Evolutionary conservation across 2,113 vertebrate genomes (phyloP).

Genomic region (Quiscalus mexicanus): DNA sequence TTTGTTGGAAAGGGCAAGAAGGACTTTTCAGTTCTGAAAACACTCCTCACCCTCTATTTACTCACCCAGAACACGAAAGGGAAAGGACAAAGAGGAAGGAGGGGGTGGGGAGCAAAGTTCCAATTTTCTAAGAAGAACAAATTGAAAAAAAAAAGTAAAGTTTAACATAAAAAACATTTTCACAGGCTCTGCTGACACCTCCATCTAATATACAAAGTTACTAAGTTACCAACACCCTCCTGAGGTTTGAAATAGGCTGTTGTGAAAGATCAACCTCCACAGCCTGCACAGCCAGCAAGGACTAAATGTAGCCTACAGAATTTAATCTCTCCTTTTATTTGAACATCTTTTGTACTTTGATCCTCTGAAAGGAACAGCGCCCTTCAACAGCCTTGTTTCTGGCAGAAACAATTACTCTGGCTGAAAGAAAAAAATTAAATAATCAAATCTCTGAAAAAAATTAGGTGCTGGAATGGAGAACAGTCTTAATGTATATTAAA

Average conservation of each 20-base stretch:
- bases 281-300: background rate
- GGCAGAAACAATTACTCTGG: background rate
- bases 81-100: background rate
- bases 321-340: slow-evolving; percentile 50
- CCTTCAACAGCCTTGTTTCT: background rate
- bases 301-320: background rate
- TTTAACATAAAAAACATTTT: background rate
- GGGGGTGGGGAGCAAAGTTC: background rate
- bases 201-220: background rate
- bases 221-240: background rate
- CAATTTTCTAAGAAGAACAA: background rate
- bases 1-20: background rate
- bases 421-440: background rate
- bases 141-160: background rate
- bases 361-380: background rate
- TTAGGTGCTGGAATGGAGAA: background rate
- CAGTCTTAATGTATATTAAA: background rate
- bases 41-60: background rate
- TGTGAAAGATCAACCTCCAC: background rate
- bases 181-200: slow-evolving; percentile 2
- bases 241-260: background rate
- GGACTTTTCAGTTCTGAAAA: background rate
- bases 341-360: slow-evolving; percentile 35
- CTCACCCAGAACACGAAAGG: background rate
- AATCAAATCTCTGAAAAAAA: background rate